Evolutionary conservation across 2,797 vertebrate genomes (phyloP).

Genomic region (Sternotherus odoratus): DNA sequence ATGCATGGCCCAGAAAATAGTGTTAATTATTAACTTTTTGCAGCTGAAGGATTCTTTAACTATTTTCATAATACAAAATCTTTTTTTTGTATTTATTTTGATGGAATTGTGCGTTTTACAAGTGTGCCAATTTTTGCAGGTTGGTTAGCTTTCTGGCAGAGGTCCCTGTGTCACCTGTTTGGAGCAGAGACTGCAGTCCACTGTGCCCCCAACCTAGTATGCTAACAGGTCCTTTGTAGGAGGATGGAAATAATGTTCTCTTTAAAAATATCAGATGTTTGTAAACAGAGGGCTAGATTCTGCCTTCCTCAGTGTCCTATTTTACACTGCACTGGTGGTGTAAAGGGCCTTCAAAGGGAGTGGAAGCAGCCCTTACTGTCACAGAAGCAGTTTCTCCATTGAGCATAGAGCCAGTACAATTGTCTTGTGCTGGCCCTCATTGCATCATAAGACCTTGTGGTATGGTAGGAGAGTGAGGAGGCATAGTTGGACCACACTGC

Average conservation of each 20-base stretch:
- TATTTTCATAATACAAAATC: not conserved
- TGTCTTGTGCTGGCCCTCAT: not conserved
- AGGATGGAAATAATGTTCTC: not conserved
- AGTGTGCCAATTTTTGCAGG: not conserved
- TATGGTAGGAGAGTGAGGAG: not conserved
- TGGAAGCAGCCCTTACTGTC: not conserved
- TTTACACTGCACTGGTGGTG: not conserved
- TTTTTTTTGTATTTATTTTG: not conserved
- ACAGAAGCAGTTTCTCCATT: not conserved
- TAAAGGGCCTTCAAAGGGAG: not conserved
- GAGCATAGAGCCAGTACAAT: not conserved
- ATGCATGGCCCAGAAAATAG: not conserved
- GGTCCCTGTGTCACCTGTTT: not conserved
- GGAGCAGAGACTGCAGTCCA: not conserved
- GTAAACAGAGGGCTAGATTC: not conserved
- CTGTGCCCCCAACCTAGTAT: not conserved
- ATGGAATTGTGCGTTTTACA: not conserved
- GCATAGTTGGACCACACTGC: too few species aligned
- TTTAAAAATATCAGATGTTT: not conserved
- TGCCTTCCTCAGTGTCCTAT: not conserved
- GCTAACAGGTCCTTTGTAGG: not conserved
- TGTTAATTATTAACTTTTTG: not conserved
- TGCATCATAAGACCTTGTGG: not conserved
- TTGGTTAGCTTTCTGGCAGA: not conserved
- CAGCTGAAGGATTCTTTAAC: not conserved